Evolutionary conservation across 2,797 vertebrate genomes (phyloP), one percentile per base, ranked within the genome.

Genomic region (Decapterus maruadsi): DNA sequence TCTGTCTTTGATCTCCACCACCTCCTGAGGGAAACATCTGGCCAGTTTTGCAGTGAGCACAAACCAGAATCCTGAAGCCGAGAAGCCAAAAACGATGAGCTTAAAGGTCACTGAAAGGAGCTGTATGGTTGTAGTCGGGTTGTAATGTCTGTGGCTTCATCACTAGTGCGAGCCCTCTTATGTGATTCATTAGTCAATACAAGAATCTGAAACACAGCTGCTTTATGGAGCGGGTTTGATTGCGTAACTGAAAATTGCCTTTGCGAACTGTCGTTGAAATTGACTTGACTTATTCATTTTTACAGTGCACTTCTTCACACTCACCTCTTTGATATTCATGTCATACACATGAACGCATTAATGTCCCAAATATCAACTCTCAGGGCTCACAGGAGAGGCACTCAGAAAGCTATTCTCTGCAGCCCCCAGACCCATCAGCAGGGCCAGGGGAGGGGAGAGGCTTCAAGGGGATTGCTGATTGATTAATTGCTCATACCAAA

Each of bases 291-390:
- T 68, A 40, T 48, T 19, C 1, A 0, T 34, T 82, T 72, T 69
- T 53, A 67, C 59, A 57, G 75, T 67, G 57, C 26, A 55, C 56
- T 60, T 76, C 56, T 60, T 76, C 43, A 60, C 51, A 8, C 78
- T 83, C 66, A 45, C 66, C 79, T 83, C 58, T 79, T 91, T 89
- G 67, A 86, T 77, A 91, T 90, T 92, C 79, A 64, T 75, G 73
- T 86, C 87, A 81, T 69, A 73, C 65, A 65, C 68, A 77, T 63
- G 72, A 78, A 71, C 42, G 16, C 64, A 68, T 75, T 80, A 86
- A 85, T 81, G 61, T 78, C 72, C 69, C 1, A 29, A 80, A 82
- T 87, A 85, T 88, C 77, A 83, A 64, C 72, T 42, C 55, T 71
- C 19, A 56, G 59, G 40, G 50, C 71, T 81, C 60, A 38, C 34